phyloP scores from a whole-genome alignment of 2,888 invertebrate genomes.

The Drosophila acutilabella region DNA sequence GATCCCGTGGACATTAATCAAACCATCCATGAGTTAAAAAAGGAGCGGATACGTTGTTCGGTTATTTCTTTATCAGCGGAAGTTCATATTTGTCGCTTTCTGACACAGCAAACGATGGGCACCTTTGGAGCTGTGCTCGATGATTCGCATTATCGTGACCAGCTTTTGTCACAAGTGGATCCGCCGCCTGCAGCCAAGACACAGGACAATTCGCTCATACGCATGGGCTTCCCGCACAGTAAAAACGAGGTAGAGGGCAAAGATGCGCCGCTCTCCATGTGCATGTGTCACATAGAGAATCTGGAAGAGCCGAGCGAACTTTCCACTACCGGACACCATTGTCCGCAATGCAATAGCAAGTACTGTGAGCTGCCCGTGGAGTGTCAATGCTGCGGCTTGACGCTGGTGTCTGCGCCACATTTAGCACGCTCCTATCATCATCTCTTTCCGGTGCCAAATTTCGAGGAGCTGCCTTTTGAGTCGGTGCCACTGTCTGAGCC shows the following conservation, averaged over 20 bases:
- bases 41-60: conserved; percentile 94
- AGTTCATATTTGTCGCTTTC: conserved; percentile 94
- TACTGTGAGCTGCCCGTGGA: conserved; percentile 99
- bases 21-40: conserved; percentile 92
- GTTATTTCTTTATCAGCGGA: conserved; percentile 98
- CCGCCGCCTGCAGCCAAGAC: conserved; percentile 90
- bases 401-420: conserved; percentile 98
- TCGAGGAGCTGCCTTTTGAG: conserved; percentile 89
- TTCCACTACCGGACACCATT: conserved; percentile 92
- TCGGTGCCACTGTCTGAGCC: conserved; percentile 50
- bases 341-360: conserved; percentile 98
- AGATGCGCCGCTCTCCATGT: conserved; percentile 92
- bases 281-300: conserved; percentile 96
- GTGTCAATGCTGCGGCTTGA: conserved; percentile 97
- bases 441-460: conserved; percentile 96
- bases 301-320: conserved; percentile 89
- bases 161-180: conserved; percentile 88
- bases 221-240: conserved; percentile 98
- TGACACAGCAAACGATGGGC: conserved; percentile 95
- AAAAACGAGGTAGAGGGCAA: conserved; percentile 87
- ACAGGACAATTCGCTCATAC: conserved; percentile 92
- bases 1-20: conserved; percentile 96
- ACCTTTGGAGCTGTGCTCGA: conserved; percentile 94
- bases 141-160: conserved; percentile 90
- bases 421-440: conserved; percentile 99